Evolutionary conservation across 2,888 invertebrate species (phyloP).

Genomic region (Sturmia bella): DNA sequence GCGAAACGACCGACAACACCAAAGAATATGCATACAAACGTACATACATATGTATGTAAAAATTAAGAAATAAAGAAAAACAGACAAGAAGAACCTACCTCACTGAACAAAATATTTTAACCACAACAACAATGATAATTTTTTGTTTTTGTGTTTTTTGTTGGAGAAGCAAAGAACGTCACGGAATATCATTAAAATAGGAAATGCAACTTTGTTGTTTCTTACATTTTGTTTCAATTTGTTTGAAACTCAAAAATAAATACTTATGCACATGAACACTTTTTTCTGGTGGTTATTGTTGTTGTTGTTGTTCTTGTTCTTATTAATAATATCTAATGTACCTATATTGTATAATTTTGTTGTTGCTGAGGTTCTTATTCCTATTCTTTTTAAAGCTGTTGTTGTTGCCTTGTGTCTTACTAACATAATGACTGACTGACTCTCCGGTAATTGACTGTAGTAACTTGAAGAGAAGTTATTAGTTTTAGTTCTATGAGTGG

Average conservation of each 20-base stretch:
- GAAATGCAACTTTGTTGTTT: constrained; percentile 59
- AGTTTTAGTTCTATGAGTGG: constrained; percentile 45
- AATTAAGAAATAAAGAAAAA: background rate
- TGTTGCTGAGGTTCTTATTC: constrained; percentile 15
- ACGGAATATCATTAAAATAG: constrained; percentile 68
- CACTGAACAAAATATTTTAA: constrained; percentile 68
- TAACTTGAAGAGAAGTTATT: constrained; percentile 17
- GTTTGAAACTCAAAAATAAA: constrained; percentile 14
- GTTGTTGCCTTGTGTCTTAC: constrained; percentile 45
- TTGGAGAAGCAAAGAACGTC: constrained; percentile 53
- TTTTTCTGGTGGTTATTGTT: constrained; percentile 34
- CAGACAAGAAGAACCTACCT: constrained; percentile 61
- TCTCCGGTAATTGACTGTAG: constrained; percentile 44
- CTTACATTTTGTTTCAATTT: constrained; percentile 38
- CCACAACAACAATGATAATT: constrained; percentile 42
- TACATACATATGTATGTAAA: constrained; percentile 1
- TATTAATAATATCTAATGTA: constrained; percentile 52
- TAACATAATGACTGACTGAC: constrained; percentile 55
- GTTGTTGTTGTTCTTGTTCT: constrained; percentile 11
- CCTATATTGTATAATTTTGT: constrained; percentile 49
- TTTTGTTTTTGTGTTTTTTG: background rate
- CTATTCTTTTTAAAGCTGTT: constrained; percentile 2
- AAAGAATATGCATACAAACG: constrained; percentile 23
- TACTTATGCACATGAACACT: constrained; percentile 3
- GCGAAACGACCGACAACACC: constrained; percentile 39